Conservation (phyloP, 2,797 vertebrate species). For the Silurus lanzhouensis region DNA sequence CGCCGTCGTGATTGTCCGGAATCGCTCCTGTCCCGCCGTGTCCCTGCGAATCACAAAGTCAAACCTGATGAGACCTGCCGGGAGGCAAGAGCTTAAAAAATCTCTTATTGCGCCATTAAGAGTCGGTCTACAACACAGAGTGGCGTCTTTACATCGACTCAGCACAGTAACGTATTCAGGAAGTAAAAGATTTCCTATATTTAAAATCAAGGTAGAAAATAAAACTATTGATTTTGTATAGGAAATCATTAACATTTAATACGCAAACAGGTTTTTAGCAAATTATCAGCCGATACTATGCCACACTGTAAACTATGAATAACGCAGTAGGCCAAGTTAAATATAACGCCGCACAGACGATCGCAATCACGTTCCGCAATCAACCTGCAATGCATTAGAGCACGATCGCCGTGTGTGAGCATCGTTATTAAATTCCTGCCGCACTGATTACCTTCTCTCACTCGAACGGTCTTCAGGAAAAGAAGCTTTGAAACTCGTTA, state of each 20-base stretch:
- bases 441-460: not conserved
- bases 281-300: too few species aligned
- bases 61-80: not conserved
- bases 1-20: conserved; percentile 96
- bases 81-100: not conserved
- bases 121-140: too few species aligned
- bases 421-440: not conserved
- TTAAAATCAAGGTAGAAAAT: not conserved
- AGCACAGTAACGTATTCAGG: not conserved
- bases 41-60: conserved; percentile 78
- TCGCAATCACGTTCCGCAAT: not conserved
- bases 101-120: not conserved
- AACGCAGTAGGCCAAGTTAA: too few species aligned
- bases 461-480: too few species aligned
- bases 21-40: conserved; percentile 95
- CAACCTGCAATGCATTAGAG: not conserved
- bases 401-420: not conserved
- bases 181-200: not conserved
- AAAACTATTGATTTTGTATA: not conserved
- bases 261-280: not conserved
- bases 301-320: not conserved
- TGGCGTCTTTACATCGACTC: not conserved
- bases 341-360: too few species aligned
- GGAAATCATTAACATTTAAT: not conserved
- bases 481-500: not conserved